Percentiles rank a stretch among this genome's conserved stretches.
phyloP scores from a whole-genome alignment of 1,140 invertebrate genomes.

The Drosophila jambulina region DNA sequence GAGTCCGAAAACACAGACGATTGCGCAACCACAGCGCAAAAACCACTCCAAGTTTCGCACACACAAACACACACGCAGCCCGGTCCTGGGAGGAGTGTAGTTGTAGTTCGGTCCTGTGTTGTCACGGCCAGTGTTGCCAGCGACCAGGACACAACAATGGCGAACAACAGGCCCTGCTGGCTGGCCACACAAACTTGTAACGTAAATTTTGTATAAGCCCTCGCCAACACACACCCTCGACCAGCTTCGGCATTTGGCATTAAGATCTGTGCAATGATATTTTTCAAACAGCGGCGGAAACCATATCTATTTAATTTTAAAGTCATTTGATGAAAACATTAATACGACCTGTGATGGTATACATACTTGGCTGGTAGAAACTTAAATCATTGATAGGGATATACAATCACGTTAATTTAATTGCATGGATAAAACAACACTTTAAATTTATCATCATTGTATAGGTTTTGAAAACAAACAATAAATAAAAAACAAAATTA shows the following conservation, averaged over 20 bases:
- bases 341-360: background rate
- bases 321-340: background rate
- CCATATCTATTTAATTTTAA: constrained; percentile 13
- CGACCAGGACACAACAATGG: constrained; percentile 48
- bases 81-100: constrained; percentile 31
- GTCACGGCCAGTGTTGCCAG: constrained; percentile 72
- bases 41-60: constrained; percentile 74
- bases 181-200: constrained; percentile 56
- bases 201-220: constrained; percentile 67
- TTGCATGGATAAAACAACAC: background rate
- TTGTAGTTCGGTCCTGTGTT: constrained; percentile 59
- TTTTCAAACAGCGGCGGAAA: constrained; percentile 17
- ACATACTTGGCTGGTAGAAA: background rate
- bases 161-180: constrained; percentile 21
- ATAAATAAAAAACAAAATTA: background rate
- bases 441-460: background rate
- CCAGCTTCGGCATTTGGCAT: constrained; percentile 66
- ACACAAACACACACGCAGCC: constrained; percentile 34
- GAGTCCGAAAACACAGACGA: constrained; percentile 64
- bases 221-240: constrained; percentile 45
- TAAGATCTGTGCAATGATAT: constrained; percentile 55
- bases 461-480: background rate
- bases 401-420: background rate
- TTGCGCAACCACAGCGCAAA: constrained; percentile 79
- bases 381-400: background rate